These are phyloP conservation scores for Sebastes alutus DNA, from an alignment of 2,797 vertebrate genomes.

Conservation along the genomic window DNA sequence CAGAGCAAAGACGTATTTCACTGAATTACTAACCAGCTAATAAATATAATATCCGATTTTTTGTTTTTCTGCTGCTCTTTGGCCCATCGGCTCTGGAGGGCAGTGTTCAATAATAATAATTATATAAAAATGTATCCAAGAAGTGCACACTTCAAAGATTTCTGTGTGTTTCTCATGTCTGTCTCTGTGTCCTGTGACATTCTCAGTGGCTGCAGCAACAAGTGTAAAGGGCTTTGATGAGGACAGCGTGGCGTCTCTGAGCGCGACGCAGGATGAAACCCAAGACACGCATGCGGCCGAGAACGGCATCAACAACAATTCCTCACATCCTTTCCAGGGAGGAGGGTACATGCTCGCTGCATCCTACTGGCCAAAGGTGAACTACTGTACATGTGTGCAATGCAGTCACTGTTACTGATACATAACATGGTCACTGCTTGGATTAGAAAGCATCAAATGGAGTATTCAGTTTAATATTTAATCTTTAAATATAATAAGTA, in stretches of 20 bases:
- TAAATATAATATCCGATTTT: not conserved
- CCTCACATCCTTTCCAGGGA: conserved; percentile 88
- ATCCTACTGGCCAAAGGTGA: conserved; percentile 98
- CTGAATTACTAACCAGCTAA: not conserved
- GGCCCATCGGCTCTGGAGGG: not conserved
- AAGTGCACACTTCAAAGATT: not conserved
- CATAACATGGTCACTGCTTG: not conserved
- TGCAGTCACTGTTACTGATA: not conserved
- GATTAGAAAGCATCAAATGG: not conserved
- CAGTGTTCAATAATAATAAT: not conserved
- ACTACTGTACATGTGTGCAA: not conserved
- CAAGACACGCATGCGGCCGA: conserved; percentile 92
- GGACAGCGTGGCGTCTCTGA: conserved; percentile 95
- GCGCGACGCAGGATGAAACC: conserved; percentile 92
- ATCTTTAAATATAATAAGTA: not conserved
- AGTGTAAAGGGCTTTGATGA: conserved; percentile 94
- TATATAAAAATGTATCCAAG: not conserved
- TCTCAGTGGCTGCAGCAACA: conserved; percentile 83
- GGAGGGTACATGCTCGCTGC: conserved; percentile 96
- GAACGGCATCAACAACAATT: conserved; percentile 89
- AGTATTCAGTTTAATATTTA: not conserved
- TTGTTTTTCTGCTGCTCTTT: not conserved
- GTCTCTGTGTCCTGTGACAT: conserved; percentile 8
- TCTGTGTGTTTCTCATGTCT: not conserved
- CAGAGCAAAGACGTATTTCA: not conserved